Percentiles rank a stretch among this genome's conserved stretches.
Evolutionary conservation across 2,888 invertebrate species (phyloP).

Genomic region (Lordiphosa fenestrarum): DNA sequence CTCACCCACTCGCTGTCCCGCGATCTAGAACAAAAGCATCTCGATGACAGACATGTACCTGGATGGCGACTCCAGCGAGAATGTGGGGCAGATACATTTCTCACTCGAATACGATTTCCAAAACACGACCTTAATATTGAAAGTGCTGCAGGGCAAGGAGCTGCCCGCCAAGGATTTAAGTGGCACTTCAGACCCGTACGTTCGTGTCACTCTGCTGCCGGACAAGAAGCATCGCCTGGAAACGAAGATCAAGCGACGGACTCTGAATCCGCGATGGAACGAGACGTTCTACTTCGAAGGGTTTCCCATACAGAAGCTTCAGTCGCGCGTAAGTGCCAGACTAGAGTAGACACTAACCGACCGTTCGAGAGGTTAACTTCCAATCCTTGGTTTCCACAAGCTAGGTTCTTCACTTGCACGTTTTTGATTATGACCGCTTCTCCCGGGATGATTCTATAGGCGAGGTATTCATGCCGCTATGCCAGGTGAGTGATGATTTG

Average conservation of each 20-base stretch:
- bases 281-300: constrained; percentile 97
- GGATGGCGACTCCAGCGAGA: constrained; percentile 95
- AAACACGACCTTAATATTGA: constrained; percentile 93
- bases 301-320: constrained; percentile 95
- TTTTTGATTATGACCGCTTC: constrained; percentile 96
- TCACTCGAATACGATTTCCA: constrained; percentile 96
- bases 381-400: background rate
- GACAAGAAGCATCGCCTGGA: constrained; percentile 96
- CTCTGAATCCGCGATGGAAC: constrained; percentile 95
- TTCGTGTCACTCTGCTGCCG: constrained; percentile 92
- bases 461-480: constrained; percentile 94
- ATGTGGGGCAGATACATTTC: constrained; percentile 96
- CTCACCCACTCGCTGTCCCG: too few relatives aligned
- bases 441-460: constrained; percentile 96
- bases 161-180: constrained; percentile 96
- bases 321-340: constrained; percentile 85
- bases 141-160: constrained; percentile 96
- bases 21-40: constrained; percentile 90
- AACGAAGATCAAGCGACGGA: constrained; percentile 94
- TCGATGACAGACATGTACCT: constrained; percentile 97
- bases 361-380: too few relatives aligned
- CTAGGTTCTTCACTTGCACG: constrained; percentile 92
- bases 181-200: constrained; percentile 95
- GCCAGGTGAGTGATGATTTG: constrained; percentile 85
- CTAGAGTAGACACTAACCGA: background rate